Conservation (phyloP, 2,113 vertebrate species). For the Albula goreensis region DNA sequence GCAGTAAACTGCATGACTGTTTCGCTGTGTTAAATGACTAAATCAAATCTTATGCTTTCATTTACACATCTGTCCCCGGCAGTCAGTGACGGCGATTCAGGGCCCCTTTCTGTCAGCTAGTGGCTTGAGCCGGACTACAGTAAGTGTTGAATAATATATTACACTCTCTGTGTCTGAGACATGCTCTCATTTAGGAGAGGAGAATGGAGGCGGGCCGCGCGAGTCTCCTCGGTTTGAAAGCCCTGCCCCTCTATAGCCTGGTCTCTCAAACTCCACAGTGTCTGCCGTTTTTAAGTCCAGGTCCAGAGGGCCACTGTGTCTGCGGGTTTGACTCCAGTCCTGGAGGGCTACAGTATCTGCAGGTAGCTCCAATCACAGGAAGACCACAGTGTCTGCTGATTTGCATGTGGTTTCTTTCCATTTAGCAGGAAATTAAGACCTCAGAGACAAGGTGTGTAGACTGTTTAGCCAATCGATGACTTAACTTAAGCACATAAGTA, state of each 20-base stretch:
- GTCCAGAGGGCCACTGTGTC: too few species aligned
- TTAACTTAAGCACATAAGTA: too few species aligned
- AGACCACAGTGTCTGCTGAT: too few species aligned
- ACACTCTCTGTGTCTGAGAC: neutral
- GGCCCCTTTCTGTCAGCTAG: neutral
- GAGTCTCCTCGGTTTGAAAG: neutral
- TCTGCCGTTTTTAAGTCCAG: too few species aligned
- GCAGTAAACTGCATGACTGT: constrained; percentile 39
- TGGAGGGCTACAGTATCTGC: too few species aligned
- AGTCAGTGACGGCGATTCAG: neutral
- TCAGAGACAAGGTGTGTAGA: too few species aligned
- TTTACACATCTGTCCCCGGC: constrained; percentile 17
- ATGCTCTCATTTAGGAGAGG: neutral
- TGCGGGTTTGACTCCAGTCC: too few species aligned
- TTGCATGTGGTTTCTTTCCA: too few species aligned
- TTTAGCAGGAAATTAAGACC: too few species aligned
- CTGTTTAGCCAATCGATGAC: too few species aligned
- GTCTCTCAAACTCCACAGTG: too few species aligned
- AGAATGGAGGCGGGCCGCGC: neutral
- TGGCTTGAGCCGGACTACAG: neutral
- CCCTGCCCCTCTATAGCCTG: neutral
- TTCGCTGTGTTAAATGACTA: constrained; percentile 6
- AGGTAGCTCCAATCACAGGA: too few species aligned
- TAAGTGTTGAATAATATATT: constrained; percentile 13
- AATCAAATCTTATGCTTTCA: constrained; percentile 39